Evolutionary conservation across 2,888 invertebrate species (phyloP), one percentile per base, ranked within the genome.

Genomic region (Tenthredo livida): DNA sequence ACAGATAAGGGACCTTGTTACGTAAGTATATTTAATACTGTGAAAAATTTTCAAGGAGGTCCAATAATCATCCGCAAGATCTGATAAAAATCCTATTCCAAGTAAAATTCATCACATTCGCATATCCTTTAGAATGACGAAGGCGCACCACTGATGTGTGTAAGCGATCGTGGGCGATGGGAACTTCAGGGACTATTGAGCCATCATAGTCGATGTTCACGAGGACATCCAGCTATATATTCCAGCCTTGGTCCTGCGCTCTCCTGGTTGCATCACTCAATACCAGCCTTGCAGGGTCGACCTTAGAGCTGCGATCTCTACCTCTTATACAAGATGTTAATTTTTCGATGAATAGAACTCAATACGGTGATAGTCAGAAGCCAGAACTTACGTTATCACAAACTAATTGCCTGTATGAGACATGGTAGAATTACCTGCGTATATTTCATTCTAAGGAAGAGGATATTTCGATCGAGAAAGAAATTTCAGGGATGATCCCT

Each of bases 121-220:
- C 58, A 61, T 61, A 40, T 88, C 84, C 93, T 93, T 82, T 89
- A 96, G 96, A 95, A 95, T 88, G 95, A 96, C 88, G 95, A 95
- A 92, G 96, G 96, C n/a, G 95, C 96, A 29, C 96, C 96, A 12
- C 89, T 96, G 85, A 95, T 96, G 94, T 96, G 96, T 88, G 93
- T 94, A 88, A 94, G 94, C 72, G 94, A 94, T 85, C 93, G 93
- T 4, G 94, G 94, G 54, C 93, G 93, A 82, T 96, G 96, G 96
- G 95, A 95, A 89, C 93, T 96, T 75, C 95, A 95, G 87, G 96
- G 96, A 21, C 91, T 96, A 77, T 93, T 96, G 70, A 95, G 95
- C 88, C 94, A 95, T 89, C 95, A 95, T 87, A 95, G 94, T 86
- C 94, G 95, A 90, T 96, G 96, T 88, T 95, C 95, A n/a, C 93